A percentile compares a stretch with the other conserved stretches of the same genome.
These are phyloP conservation scores for Malacoctenus gilli DNA, from an alignment of 2,797 vertebrate genomes.

Conservation along the genomic window DNA sequence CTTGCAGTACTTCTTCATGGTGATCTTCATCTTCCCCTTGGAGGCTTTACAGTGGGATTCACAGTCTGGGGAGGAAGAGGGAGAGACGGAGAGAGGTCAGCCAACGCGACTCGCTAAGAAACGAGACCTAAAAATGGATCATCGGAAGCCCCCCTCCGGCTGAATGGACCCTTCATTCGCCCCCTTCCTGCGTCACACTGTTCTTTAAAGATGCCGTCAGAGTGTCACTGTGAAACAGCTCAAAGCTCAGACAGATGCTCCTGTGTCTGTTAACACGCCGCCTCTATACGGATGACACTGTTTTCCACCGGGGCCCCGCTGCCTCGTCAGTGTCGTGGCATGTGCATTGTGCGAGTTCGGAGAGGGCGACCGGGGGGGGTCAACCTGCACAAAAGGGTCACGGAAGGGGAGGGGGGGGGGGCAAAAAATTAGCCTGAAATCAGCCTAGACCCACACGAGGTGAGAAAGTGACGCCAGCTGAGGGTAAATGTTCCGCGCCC, in stretches of 20 bases:
- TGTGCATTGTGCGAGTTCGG: slow-evolving; percentile 83
- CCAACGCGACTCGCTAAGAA: not conserved
- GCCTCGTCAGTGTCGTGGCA: slow-evolving; percentile 84
- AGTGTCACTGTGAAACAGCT: slow-evolving; percentile 69
- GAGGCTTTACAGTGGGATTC: slow-evolving; percentile 98
- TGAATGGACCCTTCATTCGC: slow-evolving; percentile 16
- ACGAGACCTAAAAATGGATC: not conserved
- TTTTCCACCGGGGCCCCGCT: slow-evolving; percentile 53
- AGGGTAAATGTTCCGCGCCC: slow-evolving; percentile 18
- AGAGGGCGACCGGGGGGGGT: slow-evolving; percentile 80
- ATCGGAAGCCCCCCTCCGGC: slow-evolving; percentile 15
- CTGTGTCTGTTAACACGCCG: slow-evolving; percentile 74
- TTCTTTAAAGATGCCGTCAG: slow-evolving; percentile 36
- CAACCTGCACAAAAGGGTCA: slow-evolving; percentile 82
- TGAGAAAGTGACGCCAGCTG: slow-evolving; percentile 75
- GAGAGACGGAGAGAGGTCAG: slow-evolving; percentile 6
- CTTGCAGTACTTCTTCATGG: slow-evolving; percentile 99
- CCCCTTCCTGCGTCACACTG: slow-evolving; percentile 15
- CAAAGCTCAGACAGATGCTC: slow-evolving; percentile 82
- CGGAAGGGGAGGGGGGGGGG: slow-evolving; percentile 74
- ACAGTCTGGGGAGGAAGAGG: slow-evolving; percentile 78
- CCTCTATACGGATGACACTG: slow-evolving; percentile 35
- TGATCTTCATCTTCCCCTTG: slow-evolving; percentile 99
- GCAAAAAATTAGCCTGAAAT: slow-evolving; percentile 86
- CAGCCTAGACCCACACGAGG: slow-evolving; percentile 77